Evolutionary conservation across 2,888 invertebrate species (phyloP).

Genomic region (Melinaea marsaeus): DNA sequence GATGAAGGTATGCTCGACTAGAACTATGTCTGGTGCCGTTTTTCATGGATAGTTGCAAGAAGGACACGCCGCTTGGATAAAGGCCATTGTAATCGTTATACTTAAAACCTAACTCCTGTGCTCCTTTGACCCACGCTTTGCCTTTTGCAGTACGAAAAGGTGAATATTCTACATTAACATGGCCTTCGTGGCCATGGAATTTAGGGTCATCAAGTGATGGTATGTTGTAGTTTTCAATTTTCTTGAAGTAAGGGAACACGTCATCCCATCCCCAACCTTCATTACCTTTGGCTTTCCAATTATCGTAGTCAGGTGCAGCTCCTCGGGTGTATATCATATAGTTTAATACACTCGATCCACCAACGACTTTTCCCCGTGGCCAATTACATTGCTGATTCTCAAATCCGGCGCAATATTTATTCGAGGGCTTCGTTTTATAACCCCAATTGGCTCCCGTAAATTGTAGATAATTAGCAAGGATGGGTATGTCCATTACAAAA

Average conservation of each 20-base stretch:
- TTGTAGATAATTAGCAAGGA: slow-evolving; percentile 85
- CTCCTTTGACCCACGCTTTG: slow-evolving; percentile 79
- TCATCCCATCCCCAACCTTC: slow-evolving; percentile 85
- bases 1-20: slow-evolving; percentile 81
- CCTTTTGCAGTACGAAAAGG: slow-evolving; percentile 73
- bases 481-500: slow-evolving; percentile 85
- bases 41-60: slow-evolving; percentile 80
- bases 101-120: slow-evolving; percentile 78
- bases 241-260: slow-evolving; percentile 86
- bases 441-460: slow-evolving; percentile 87
- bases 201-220: slow-evolving; percentile 70
- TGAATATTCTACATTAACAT: slow-evolving; percentile 75
- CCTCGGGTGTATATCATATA: slow-evolving; percentile 89
- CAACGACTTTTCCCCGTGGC: slow-evolving; percentile 89
- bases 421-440: slow-evolving; percentile 87
- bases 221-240: slow-evolving; percentile 84
- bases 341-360: slow-evolving; percentile 88
- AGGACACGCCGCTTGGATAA: slow-evolving; percentile 79
- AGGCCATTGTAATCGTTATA: slow-evolving; percentile 80
- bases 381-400: slow-evolving; percentile 85
- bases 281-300: slow-evolving; percentile 85
- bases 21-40: slow-evolving; percentile 83
- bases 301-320: slow-evolving; percentile 83
- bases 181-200: slow-evolving; percentile 77
- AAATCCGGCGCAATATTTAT: slow-evolving; percentile 84